These are phyloP conservation scores for Acridotheres tristis DNA, from an alignment of 2,797 vertebrate species.

Conservation along the genomic window DNA sequence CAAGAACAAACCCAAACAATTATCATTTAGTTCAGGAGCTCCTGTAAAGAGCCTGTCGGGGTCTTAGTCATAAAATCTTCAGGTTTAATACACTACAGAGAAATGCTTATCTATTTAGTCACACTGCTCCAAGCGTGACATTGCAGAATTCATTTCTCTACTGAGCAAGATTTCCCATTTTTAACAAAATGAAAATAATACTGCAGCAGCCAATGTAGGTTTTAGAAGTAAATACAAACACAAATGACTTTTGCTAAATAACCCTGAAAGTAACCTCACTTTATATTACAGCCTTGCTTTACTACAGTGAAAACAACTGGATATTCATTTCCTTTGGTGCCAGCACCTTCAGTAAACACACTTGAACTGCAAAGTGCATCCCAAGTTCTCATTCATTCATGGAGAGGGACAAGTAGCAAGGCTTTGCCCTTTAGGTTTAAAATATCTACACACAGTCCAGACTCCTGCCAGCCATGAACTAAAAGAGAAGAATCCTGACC, in stretches of 20 bases:
- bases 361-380: background rate
- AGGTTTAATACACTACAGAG: slow-evolving; percentile 22
- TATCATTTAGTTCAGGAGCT: slow-evolving; percentile 30
- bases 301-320: background rate
- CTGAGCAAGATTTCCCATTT: background rate
- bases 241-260: background rate
- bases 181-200: background rate
- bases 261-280: background rate
- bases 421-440: background rate
- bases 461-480: background rate
- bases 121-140: slow-evolving; percentile 37
- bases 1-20: slow-evolving; percentile 36
- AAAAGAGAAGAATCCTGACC: background rate
- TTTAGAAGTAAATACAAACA: background rate
- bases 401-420: background rate
- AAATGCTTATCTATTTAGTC: slow-evolving; percentile 41
- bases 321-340: background rate
- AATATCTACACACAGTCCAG: background rate
- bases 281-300: background rate
- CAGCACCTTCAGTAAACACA: background rate
- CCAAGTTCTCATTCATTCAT: background rate
- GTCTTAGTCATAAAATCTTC: slow-evolving; percentile 34
- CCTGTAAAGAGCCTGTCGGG: background rate
- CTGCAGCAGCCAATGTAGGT: background rate
- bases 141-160: slow-evolving; percentile 33